Evolutionary conservation across 1,140 invertebrate genomes (phyloP), one percentile per base, ranked within the genome.

Genomic region (Drosophila pseudoananassae): DNA sequence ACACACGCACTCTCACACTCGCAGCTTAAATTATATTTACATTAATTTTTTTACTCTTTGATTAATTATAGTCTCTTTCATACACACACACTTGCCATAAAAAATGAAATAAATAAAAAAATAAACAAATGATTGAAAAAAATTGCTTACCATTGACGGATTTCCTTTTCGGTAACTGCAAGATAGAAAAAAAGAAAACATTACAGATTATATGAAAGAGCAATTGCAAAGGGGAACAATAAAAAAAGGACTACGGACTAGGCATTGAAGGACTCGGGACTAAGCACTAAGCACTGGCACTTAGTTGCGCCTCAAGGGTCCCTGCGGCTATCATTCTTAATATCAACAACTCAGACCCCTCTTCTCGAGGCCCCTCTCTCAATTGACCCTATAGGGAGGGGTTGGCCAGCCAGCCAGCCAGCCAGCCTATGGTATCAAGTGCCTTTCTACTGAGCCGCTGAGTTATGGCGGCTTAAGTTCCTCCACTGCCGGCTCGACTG

Each of bases 131-230:
- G 14, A 55, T 38, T 38, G 56, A 10, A 17, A 17, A 17, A 43
- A 46, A 59, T 31, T 51, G 94, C 95, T 95, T 93, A 96, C 96
- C 96, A 97, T 92, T 96, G 96, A 78, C 96, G 93, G 83, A 97
- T 96, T 92, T 97, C 96, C 92, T 96, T 96, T 92, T 97, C 96
- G 46, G 96, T 96, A 92, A 97, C 96, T 97, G 95, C 92, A 93
- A 91, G 17, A 49, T 72, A 9, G 71, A 47, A 3, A 71, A 5
- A 61, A 14, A 46, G 52, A 70, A 33, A 51, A 45, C 33, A n/a
- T 17, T 43, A 15, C 45, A 27, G 23, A 77, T 81, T 57, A 43
- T 47, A 49, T 29, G 23, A 52, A 17, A 52, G 51, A 52, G 51
- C 46, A 55, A 60, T 72, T 61, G 40, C 49, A 27, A 7, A 14